phyloP scores from a whole-genome alignment of 35 echinoderm and acorn worm genomes.

The Chiridota heheva region DNA sequence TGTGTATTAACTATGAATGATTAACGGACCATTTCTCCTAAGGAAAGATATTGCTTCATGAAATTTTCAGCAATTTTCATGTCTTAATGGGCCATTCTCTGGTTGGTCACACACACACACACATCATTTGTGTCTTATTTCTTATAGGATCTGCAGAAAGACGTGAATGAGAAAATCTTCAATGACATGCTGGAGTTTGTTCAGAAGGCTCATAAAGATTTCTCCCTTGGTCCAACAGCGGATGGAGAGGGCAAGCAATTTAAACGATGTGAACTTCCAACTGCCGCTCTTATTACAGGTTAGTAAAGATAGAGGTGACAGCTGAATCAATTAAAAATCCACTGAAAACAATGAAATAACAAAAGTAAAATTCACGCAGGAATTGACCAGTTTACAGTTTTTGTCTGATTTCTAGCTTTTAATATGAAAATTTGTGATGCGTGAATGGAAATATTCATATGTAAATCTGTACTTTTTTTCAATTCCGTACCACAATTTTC shows the following conservation, averaged over 20 bases:
- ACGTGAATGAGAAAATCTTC: slow-evolving; percentile 77
- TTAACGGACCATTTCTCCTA: background rate
- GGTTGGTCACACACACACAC: background rate
- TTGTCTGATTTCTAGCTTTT: background rate
- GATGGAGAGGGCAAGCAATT: background rate
- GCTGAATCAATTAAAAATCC: background rate
- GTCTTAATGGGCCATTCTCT: background rate
- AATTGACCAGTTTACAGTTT: background rate
- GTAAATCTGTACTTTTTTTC: background rate
- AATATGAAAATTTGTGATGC: background rate
- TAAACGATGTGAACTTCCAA: slow-evolving; percentile 64
- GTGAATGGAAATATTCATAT: background rate
- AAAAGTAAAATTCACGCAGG: background rate
- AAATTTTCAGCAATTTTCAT: background rate
- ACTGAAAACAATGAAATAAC: background rate
- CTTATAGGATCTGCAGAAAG: slow-evolving; percentile 61
- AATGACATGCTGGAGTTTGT: slow-evolving; percentile 84
- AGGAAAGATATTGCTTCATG: background rate
- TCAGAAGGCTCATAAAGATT: slow-evolving; percentile 54
- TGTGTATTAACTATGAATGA: background rate
- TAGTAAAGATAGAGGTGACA: no score
- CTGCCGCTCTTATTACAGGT: slow-evolving; percentile 94
- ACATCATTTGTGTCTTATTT: background rate
- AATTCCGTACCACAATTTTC: background rate
- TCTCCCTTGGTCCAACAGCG: background rate